Percentiles rank a stretch among this genome's conserved stretches.
phyloP scores from a whole-genome alignment of 2,888 invertebrate species.

The Omphaloscelis lunosa region DNA sequence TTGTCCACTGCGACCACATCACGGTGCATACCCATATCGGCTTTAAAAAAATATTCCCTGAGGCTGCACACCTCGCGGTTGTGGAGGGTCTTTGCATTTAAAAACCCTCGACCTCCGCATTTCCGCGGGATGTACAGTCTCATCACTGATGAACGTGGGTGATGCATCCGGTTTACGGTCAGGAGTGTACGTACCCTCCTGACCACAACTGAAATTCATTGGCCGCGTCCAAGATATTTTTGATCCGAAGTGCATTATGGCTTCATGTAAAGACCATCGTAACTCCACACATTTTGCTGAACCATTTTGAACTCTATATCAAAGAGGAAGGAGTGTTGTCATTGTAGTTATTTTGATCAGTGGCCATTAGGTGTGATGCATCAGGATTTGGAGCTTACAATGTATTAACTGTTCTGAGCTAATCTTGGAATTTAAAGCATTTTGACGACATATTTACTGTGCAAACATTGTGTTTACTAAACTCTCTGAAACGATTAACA shows the following conservation, averaged over 20 bases:
- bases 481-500: constrained; percentile 6
- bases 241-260: constrained; percentile 23
- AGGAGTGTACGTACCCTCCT: no score
- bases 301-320: constrained; percentile 32
- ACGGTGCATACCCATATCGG: no score
- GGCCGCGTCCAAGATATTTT: constrained; percentile 38
- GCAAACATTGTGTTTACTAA: constrained; percentile 17
- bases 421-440: constrained; percentile 46
- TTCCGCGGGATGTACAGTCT: no score
- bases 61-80: no score
- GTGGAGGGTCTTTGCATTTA: no score
- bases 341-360: constrained; percentile 39
- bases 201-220: constrained; percentile 1
- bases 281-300: constrained; percentile 4
- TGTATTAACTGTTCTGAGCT: constrained; percentile 40
- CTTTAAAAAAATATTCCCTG: no score
- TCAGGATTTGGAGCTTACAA: constrained; percentile 58
- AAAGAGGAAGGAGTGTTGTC: not conserved
- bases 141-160: no score
- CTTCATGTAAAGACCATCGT: constrained; percentile 2
- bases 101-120: no score
- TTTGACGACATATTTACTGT: constrained; percentile 48
- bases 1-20: no score
- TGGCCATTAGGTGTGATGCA: constrained; percentile 55
- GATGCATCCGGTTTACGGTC: no score